These are phyloP conservation scores for Etia nguti DNA, from an alignment of 2,113 vertebrate genomes.

Conservation along the genomic window DNA sequence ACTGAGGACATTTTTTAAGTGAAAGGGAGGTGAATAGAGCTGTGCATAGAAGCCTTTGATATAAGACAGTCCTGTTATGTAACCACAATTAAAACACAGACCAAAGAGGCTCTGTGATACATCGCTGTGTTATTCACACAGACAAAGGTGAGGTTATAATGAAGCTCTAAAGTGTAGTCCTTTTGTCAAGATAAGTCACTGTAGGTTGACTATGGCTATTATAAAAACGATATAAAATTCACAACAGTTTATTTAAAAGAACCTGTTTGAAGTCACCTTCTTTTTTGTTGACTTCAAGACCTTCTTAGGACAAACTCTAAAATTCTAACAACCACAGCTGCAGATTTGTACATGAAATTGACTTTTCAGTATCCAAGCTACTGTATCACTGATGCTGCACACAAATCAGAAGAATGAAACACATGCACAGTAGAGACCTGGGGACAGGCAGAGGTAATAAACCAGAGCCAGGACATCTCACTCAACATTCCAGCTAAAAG, in stretches of 20 bases:
- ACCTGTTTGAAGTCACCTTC: background rate
- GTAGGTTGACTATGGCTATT: background rate
- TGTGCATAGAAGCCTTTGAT: background rate
- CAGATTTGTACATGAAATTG: constrained; percentile 12
- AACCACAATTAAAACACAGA: background rate
- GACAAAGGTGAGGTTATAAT: background rate
- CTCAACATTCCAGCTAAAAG: constrained; percentile 13
- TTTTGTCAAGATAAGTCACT: background rate
- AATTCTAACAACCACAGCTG: background rate
- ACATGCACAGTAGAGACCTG: background rate
- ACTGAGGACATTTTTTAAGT: background rate
- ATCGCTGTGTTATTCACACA: background rate
- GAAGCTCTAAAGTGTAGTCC: background rate
- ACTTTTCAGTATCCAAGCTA: constrained; percentile 3
- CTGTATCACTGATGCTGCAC: background rate
- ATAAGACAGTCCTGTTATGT: background rate
- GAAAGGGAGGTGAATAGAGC: background rate
- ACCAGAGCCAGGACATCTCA: background rate
- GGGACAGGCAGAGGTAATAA: constrained; percentile 15
- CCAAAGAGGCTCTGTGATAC: background rate
- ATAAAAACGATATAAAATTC: background rate
- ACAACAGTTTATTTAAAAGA: background rate
- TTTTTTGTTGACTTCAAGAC: background rate
- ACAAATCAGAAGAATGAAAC: constrained; percentile 1
- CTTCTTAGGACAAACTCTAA: background rate